These are phyloP conservation scores for Euleptes europaea DNA, from an alignment of 2,113 vertebrate genomes.

Conservation along the genomic window DNA sequence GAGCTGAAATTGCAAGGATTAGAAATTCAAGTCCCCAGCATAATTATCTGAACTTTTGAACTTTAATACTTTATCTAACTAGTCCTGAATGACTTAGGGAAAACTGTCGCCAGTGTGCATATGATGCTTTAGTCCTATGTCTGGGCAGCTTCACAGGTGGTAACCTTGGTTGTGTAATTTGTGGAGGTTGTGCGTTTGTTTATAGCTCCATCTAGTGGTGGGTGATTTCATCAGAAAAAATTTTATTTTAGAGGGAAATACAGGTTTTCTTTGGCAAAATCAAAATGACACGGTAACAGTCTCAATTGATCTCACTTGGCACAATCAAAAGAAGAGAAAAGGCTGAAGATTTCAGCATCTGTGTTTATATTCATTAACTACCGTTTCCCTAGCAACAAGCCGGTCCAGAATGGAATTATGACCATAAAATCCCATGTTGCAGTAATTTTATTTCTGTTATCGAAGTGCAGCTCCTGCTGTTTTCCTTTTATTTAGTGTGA, in stretches of 20 bases:
- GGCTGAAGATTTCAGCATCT: background rate
- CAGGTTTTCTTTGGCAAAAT: background rate
- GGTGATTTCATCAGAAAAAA: background rate
- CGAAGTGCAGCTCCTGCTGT: background rate
- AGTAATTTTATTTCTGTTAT: background rate
- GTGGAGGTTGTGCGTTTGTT: background rate
- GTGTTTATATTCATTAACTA: background rate
- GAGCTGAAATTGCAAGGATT: too few relatives aligned
- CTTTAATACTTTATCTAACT: background rate
- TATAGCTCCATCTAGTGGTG: constrained; percentile 15
- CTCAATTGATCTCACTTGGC: background rate
- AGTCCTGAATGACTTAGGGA: background rate
- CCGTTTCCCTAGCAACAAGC: background rate
- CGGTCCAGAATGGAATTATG: background rate
- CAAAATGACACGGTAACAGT: background rate
- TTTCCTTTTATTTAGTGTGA: background rate
- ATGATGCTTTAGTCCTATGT: background rate
- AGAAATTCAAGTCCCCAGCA: too few relatives aligned
- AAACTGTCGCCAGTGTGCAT: too few relatives aligned
- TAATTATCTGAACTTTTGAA: background rate
- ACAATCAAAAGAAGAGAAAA: background rate
- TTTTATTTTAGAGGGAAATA: background rate
- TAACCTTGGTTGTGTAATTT: background rate
- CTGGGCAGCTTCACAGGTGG: background rate
- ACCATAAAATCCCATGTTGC: background rate